Evolutionary conservation across 2,113 vertebrate species (phyloP).

Genomic region (Hemiscyllium ocellatum): DNA sequence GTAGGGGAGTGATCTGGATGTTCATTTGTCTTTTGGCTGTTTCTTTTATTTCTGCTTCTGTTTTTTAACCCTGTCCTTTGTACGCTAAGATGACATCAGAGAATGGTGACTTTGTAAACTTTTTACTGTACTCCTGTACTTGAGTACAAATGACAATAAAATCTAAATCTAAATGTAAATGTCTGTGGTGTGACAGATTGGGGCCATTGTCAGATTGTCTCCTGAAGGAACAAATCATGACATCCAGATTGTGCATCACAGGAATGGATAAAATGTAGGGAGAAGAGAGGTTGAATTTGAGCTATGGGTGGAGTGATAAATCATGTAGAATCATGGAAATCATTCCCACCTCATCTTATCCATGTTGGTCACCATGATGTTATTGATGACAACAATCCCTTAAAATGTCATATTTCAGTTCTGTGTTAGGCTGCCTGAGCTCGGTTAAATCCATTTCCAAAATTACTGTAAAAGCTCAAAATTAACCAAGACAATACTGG

Average conservation of each 20-base stretch:
- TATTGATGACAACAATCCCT: not conserved
- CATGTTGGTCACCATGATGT: not conserved
- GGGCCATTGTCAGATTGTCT: not conserved
- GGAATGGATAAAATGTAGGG: not conserved
- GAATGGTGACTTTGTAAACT: no score
- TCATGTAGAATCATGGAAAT: not conserved
- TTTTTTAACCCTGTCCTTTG: no score
- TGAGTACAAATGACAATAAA: no score
- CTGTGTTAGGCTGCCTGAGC: not conserved
- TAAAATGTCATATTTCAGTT: not conserved
- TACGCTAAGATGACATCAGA: no score
- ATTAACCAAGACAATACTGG: not conserved
- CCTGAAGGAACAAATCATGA: not conserved
- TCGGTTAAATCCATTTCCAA: not conserved
- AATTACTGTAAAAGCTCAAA: not conserved
- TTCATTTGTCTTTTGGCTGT: no score
- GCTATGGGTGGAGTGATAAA: not conserved
- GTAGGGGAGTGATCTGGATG: no score
- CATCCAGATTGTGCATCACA: not conserved
- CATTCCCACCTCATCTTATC: not conserved
- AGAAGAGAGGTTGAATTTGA: not conserved
- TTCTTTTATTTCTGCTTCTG: no score
- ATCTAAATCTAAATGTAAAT: not conserved
- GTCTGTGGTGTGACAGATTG: not conserved
- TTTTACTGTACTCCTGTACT: no score